These are phyloP conservation scores for Crenuchus spilurus DNA, from an alignment of 2,797 vertebrate genomes.

Conservation along the genomic window DNA sequence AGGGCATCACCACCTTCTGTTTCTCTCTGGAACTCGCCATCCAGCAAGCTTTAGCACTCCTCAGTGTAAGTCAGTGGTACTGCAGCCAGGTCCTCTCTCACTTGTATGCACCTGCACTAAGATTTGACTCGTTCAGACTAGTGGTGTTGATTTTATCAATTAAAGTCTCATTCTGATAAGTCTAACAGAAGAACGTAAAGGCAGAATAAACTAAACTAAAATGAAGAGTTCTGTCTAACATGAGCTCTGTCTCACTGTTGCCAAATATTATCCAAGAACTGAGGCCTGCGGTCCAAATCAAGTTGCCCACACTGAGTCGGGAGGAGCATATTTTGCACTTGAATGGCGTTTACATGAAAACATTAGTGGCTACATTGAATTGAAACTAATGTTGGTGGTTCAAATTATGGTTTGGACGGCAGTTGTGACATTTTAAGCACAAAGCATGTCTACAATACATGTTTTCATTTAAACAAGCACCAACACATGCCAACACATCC, in stretches of 20 bases:
- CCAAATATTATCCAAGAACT: constrained; percentile 55
- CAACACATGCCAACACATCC: background rate
- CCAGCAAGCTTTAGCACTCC: constrained; percentile 58
- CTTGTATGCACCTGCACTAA: background rate
- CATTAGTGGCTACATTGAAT: constrained; percentile 66
- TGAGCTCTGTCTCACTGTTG: constrained; percentile 27
- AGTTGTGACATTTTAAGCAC: constrained; percentile 53
- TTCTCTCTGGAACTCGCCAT: constrained; percentile 1
- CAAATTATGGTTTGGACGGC: constrained; percentile 69
- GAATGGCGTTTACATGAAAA: constrained; percentile 59
- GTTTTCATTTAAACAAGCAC: constrained; percentile 11
- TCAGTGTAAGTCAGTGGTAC: constrained; percentile 51
- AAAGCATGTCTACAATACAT: constrained; percentile 36
- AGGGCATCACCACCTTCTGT: background rate
- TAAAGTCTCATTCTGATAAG: background rate
- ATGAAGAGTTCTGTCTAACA: constrained; percentile 18
- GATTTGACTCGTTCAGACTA: background rate
- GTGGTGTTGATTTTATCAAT: background rate
- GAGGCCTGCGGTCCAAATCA: constrained; percentile 28
- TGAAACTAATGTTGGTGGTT: constrained; percentile 61
- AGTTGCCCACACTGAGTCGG: constrained; percentile 42
- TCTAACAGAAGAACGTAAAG: background rate
- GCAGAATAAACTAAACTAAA: constrained; percentile 19
- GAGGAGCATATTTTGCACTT: constrained; percentile 58
- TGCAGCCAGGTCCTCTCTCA: constrained; percentile 35